Conservation (phyloP, 2,888 invertebrate genomes). For the Coleophora flavipennella region DNA sequence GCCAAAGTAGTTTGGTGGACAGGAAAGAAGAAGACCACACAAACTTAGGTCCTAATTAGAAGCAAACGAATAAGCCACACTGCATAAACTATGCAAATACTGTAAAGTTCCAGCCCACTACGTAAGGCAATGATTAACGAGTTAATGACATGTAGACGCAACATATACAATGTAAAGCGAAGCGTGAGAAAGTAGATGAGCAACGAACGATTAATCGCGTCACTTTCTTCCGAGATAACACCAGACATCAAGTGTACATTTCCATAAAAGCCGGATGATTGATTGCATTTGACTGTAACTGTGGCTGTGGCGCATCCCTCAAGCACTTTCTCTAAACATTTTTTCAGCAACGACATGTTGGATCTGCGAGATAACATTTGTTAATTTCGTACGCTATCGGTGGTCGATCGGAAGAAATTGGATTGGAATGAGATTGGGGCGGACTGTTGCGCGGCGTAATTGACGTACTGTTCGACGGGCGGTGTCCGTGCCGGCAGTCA, state of each 20-base stretch:
- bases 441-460: constrained; percentile 41
- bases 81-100: no score
- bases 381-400: constrained; percentile 49
- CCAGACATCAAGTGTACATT: constrained; percentile 23
- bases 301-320: constrained; percentile 16
- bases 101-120: no score
- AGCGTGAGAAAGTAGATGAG: constrained; percentile 25
- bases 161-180: constrained; percentile 3
- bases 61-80: no score
- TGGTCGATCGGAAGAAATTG: constrained; percentile 54
- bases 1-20: no score
- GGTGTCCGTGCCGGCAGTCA: constrained; percentile 20
- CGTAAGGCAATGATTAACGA: no score
- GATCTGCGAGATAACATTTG: constrained; percentile 36
- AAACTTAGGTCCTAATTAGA: no score
- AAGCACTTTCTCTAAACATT: constrained; percentile 45
- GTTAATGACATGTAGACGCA: no score
- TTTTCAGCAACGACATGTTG: constrained; percentile 38
- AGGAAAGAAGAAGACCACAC: no score
- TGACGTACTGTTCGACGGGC: constrained; percentile 28
- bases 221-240: background rate
- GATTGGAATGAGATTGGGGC: constrained; percentile 57
- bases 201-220: background rate
- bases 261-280: constrained; percentile 37
- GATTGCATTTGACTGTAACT: constrained; percentile 23